phyloP scores from a whole-genome alignment of 2,888 invertebrate species.

The Cataglyphis albicans region DNA sequence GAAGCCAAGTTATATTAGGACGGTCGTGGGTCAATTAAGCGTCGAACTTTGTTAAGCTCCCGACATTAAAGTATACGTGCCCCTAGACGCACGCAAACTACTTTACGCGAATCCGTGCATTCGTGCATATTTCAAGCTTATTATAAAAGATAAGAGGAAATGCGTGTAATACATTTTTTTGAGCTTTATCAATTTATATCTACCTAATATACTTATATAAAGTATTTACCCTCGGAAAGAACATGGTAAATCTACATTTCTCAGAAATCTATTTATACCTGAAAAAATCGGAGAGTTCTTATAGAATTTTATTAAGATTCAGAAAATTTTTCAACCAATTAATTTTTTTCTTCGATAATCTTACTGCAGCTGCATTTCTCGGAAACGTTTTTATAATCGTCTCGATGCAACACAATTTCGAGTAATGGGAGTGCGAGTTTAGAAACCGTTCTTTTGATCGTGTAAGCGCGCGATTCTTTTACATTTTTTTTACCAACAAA shows the following conservation, averaged over 20 bases:
- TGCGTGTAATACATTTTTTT: background rate
- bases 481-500: slow-evolving; percentile 27
- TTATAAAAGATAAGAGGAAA: background rate
- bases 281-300: too few species aligned
- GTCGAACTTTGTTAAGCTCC: slow-evolving; percentile 63
- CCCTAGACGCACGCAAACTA: slow-evolving; percentile 42
- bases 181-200: background rate
- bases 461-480: background rate
- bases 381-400: slow-evolving; percentile 51
- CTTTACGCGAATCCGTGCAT: slow-evolving; percentile 15
- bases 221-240: too few species aligned
- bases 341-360: too few species aligned
- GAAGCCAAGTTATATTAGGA: slow-evolving; percentile 54
- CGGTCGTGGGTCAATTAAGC: slow-evolving; percentile 66
- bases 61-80: slow-evolving; percentile 50
- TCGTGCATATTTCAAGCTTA: background rate
- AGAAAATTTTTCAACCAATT: too few species aligned
- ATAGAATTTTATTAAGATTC: too few species aligned
- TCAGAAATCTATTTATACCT: too few species aligned
- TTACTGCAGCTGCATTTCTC: slow-evolving; percentile 21
- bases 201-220: background rate
- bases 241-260: too few species aligned
- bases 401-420: slow-evolving; percentile 52
- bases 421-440: slow-evolving; percentile 57
- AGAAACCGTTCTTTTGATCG: slow-evolving; percentile 23